Evolutionary conservation across 2,113 vertebrate species (phyloP), one percentile per base, ranked within the genome.

Genomic region (Propithecus coquereli): DNA sequence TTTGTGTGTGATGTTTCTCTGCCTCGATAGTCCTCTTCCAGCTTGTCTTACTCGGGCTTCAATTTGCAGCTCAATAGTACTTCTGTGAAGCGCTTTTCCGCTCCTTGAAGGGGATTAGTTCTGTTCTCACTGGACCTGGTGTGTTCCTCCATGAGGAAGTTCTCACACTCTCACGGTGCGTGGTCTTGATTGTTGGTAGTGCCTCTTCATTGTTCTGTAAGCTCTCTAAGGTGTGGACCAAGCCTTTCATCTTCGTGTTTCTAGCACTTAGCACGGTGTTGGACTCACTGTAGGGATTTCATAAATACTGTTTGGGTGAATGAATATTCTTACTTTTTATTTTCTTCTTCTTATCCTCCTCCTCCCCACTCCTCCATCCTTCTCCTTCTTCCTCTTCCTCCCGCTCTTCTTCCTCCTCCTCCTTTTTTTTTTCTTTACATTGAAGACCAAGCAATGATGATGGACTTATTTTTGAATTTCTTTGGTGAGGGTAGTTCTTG

Each of bases 1-100:
- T 80, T 65, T 7, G 8, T 5, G 0, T 1, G 34, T 0, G 2
- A 6, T 6, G 54, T 5, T 25, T 85, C 32, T 8, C 34, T 61
- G 57, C 66, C 73, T 37, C 30, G 61, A 4, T 30, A 74, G 45
- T 25, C n/a, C 22, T 52, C 71, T 89, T 30, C 50, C 65, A n/a
- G 77, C 52, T 87, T 1, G 6, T 77, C 32, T 77, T 14, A 2
- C 30, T 68, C 57, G 27, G 8, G 23, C 76, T 76, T 1, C 45
- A 6, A 22, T 59, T 68, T 30, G 13, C 22, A 27, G 50, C 10
- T 79, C 54, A 6, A 8, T 5, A 11, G 80, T 34, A 20, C 37
- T 68, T 54, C 45, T 54, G 45, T 12, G 10, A 57, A 1, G 37
- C 45, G 11, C 25, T 20, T 17, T 70, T 45, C 23, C 2, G 6